Base-by-base conservation (phyloP, 2,113 vertebrate species). In the Riparia riparia region DNA sequence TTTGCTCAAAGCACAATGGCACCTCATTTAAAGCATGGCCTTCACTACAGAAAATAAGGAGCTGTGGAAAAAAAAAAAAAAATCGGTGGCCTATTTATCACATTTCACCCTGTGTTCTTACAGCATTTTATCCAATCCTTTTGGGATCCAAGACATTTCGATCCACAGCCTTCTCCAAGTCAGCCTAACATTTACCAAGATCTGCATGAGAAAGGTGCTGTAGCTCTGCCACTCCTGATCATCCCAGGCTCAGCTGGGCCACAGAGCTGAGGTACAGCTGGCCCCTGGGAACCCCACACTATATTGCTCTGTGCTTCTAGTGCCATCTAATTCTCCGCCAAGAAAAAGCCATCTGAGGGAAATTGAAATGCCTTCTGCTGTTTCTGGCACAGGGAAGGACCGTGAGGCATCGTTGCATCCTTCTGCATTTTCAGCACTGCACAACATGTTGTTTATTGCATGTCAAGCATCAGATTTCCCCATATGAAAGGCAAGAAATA, bases 351-450 rank as follows among this genome's bases (percentile, higher is more conserved):
- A 91, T 49, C 49, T 82, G 73, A 87, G 56, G 28, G n/a, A 92
- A 90, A 86, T 89, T 60, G 78, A 80, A 96, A 91, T 24, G 53
- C 70, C 80, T 91, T 94, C 81, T 89, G 80, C 77, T 91, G 26
- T 91, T 89, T 81, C 80, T 94, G 93, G 89, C 89, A 76, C 25
- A 21, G 21, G 8, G 17, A 60, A 89, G 51, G 56, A 73, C 49
- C 51, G 45, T 0, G 12, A 91, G 25, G 51, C 65, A 72, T 60
- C 68, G 41, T 31, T 94, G 69, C 28, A 89, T 45, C 25, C 65
- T 82, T 86, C 83, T 91, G 65, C 53, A 79, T 49, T 91, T 91
- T 81, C 89, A 94, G 47, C 39, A 63, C 65, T 16, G 37, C 89
- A 64, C 56, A 56, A 24, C 21, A 5, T 6, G 44, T 14, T 26